Conservation (phyloP, 1,140 invertebrate species). For the Caenorhabditis tropicalis region DNA sequence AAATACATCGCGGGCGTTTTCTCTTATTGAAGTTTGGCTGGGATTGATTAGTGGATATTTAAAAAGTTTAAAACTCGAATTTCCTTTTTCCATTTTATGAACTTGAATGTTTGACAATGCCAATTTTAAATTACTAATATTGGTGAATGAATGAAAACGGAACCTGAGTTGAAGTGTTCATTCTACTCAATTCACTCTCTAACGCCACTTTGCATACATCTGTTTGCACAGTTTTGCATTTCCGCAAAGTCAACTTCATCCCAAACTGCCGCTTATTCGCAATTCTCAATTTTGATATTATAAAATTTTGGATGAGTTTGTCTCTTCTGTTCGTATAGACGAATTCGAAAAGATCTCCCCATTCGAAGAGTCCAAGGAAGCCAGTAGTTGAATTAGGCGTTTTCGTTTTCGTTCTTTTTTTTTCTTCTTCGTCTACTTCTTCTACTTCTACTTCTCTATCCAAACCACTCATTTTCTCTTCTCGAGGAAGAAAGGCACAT, state of each 20-base stretch:
- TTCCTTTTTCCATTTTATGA: neutral
- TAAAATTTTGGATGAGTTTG: neutral
- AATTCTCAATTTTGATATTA: neutral
- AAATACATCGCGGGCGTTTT: no score
- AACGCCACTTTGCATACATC: slow-evolving; percentile 10
- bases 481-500: neutral
- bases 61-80: neutral
- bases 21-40: no score
- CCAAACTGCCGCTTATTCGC: neutral
- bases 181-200: slow-evolving; percentile 16
- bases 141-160: slow-evolving; percentile 30
- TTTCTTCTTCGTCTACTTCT: neutral
- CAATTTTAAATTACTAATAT: slow-evolving; percentile 5
- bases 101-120: neutral
- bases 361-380: neutral
- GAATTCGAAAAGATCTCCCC: neutral
- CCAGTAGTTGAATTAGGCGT: slow-evolving; percentile 20
- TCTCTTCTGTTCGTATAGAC: neutral
- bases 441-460: no score
- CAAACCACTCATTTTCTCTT: neutral
- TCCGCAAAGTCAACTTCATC: slow-evolving; percentile 23
- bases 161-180: slow-evolving; percentile 25
- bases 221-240: slow-evolving; percentile 38
- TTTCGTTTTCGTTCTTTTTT: neutral
- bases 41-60: neutral